These are phyloP conservation scores for Crotalus helleri DNA, from an alignment of 2,113 vertebrate species.

Conservation along the genomic window DNA sequence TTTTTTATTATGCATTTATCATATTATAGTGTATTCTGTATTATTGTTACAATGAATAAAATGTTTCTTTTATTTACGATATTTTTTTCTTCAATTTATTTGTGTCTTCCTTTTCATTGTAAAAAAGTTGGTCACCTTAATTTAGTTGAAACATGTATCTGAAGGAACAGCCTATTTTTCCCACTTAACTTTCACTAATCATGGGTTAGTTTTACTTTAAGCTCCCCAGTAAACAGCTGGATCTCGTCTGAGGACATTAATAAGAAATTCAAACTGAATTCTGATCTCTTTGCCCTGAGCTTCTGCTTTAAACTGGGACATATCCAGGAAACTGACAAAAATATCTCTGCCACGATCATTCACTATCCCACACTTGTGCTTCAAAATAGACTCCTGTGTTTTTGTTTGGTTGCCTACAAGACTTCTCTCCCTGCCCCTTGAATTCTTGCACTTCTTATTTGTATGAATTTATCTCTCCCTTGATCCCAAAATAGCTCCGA, in stretches of 20 bases:
- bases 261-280: constrained; percentile 12
- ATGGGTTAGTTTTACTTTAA: background rate
- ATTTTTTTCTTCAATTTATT: too few species aligned
- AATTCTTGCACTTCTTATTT: constrained; percentile 40
- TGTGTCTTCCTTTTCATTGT: too few species aligned
- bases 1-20: too few species aligned
- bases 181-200: background rate
- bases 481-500: constrained; percentile 30
- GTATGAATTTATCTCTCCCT: constrained; percentile 44
- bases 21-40: too few species aligned
- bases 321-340: constrained; percentile 39
- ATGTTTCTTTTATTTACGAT: too few species aligned
- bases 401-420: constrained; percentile 49
- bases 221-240: background rate
- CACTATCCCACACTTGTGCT: constrained; percentile 43
- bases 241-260: background rate
- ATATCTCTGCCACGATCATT: constrained; percentile 28
- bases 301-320: constrained; percentile 29
- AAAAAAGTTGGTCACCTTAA: too few species aligned
- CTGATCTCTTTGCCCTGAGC: background rate
- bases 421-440: constrained; percentile 33
- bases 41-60: too few species aligned
- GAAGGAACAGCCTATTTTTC: background rate
- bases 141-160: background rate
- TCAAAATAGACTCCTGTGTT: constrained; percentile 38